Conservation (phyloP, 1,140 invertebrate genomes). For the Saccostrea cuccullata region DNA sequence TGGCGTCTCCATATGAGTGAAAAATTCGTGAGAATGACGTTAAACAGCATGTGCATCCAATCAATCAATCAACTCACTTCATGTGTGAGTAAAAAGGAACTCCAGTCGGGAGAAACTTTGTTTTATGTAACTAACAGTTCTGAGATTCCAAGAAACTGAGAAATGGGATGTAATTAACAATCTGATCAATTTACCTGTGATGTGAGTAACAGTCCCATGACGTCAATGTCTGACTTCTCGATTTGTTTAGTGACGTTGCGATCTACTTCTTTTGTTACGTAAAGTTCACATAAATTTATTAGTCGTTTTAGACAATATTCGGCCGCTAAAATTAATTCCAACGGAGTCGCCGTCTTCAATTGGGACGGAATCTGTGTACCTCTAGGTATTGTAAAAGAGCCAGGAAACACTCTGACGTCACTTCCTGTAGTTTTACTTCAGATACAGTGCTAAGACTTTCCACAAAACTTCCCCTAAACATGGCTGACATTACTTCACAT, state of each 20-base stretch:
- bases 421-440: conserved; percentile 66
- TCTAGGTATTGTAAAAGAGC: conserved; percentile 73
- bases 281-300: conserved; percentile 73
- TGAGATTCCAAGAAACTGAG: too few relatives aligned
- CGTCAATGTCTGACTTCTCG: conserved; percentile 73
- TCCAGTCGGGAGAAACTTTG: too few relatives aligned
- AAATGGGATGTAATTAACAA: too few relatives aligned
- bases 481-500: conserved; percentile 73
- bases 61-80: too few relatives aligned
- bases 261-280: conserved; percentile 75
- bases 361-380: conserved; percentile 75
- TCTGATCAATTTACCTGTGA: conserved; percentile 64
- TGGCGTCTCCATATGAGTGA: too few relatives aligned
- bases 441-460: conserved; percentile 58
- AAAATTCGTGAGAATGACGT: too few relatives aligned
- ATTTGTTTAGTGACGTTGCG: conserved; percentile 67
- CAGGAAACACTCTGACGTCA: conserved; percentile 67
- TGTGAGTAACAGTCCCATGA: conserved; percentile 71
- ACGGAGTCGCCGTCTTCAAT: conserved; percentile 71
- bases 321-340: conserved; percentile 68
- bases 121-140: too few relatives aligned
- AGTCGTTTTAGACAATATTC: conserved; percentile 71
- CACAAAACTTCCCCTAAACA: conserved; percentile 72
- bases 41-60: too few relatives aligned
- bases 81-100: too few relatives aligned